Evolutionary conservation across 2,888 invertebrate species (phyloP).

Genomic region (Portevinia maculata): DNA sequence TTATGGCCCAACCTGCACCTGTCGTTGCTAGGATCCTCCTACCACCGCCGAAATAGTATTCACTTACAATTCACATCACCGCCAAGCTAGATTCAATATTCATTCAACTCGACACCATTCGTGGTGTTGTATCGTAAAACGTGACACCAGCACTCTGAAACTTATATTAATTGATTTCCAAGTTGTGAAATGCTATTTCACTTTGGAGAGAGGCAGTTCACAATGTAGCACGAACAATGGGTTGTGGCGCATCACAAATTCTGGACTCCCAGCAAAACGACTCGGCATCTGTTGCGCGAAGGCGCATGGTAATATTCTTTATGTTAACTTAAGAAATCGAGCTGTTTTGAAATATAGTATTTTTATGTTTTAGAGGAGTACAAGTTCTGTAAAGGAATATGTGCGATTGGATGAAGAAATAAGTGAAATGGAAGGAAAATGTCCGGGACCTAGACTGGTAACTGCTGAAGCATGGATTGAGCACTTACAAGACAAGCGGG

Average conservation of each 20-base stretch:
- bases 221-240: constrained; percentile 61
- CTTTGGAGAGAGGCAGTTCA: constrained; percentile 27
- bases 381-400: constrained; percentile 78
- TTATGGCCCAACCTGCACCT: constrained; percentile 37
- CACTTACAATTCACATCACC: constrained; percentile 22
- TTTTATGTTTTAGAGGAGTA: constrained; percentile 25
- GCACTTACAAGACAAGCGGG: constrained; percentile 79
- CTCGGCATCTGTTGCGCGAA: constrained; percentile 56
- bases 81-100: constrained; percentile 25
- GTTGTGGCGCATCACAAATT: constrained; percentile 63
- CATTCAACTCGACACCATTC: constrained; percentile 63
- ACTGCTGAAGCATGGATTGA: constrained; percentile 82
- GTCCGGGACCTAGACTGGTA: constrained; percentile 81
- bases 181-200: constrained; percentile 12
- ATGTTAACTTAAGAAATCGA: neutral
- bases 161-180: constrained; percentile 7
- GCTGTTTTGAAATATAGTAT: neutral
- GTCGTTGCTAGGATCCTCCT: constrained; percentile 51
- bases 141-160: constrained; percentile 14
- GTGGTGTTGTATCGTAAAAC: constrained; percentile 31
- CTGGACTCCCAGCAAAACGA: constrained; percentile 51
- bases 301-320: constrained; percentile 40
- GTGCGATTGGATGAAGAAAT: constrained; percentile 80
- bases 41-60: constrained; percentile 8
- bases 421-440: constrained; percentile 79